phyloP scores from a whole-genome alignment of 2,888 invertebrate species.

The Monopis laevigella region DNA sequence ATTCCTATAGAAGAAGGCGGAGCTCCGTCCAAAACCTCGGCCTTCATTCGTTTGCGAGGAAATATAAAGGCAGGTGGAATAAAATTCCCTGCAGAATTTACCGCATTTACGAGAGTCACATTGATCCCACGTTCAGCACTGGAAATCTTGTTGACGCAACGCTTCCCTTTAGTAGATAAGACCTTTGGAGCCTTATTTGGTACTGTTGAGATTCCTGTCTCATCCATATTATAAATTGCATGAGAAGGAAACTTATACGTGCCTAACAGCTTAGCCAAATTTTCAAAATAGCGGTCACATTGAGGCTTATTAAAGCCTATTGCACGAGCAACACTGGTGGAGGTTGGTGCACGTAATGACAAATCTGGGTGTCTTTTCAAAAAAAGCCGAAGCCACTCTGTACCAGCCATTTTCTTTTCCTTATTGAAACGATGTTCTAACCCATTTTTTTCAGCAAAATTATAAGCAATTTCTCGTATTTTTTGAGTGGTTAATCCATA shows the following conservation, averaged over 20 bases:
- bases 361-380: conserved; percentile 13
- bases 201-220: conserved; percentile 2
- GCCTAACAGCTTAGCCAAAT: conserved; percentile 10
- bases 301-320: conserved; percentile 17
- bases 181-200: conserved; percentile 6
- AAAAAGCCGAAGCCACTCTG: conserved; percentile 14
- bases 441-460: conserved; percentile 14
- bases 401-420: conserved; percentile 14
- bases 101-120: conserved; percentile 16
- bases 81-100: not conserved
- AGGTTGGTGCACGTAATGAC: conserved; percentile 15
- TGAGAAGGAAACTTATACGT: conserved; percentile 7
- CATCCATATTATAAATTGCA: too few relatives aligned
- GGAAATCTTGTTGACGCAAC: conserved; percentile 18
- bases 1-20: conserved; percentile 16
- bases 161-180: conserved; percentile 17
- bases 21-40: conserved; percentile 15
- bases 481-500: conserved; percentile 15
- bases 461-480: conserved; percentile 14
- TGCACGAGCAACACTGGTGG: conserved; percentile 17
- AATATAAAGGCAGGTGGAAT: conserved; percentile 15
- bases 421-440: conserved; percentile 14
- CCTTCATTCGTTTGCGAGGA: conserved; percentile 18
- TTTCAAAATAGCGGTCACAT: conserved; percentile 12
- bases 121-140: conserved; percentile 21